Evolutionary conservation across 1,140 invertebrate genomes (phyloP).

Genomic region (Aethina tumida): DNA sequence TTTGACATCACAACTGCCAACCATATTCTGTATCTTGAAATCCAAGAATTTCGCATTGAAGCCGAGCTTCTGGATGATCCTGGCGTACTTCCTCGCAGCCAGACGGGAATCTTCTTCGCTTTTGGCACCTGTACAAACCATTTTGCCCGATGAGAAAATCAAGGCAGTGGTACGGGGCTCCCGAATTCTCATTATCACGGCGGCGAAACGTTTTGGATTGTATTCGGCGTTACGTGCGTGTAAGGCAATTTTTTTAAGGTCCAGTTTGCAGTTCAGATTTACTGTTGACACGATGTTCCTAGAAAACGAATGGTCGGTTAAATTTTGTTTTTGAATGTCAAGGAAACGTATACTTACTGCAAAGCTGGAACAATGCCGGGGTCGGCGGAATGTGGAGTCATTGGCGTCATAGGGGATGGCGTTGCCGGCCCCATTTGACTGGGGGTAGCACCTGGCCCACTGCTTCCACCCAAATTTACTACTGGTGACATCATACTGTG

Average conservation of each 20-base stretch:
- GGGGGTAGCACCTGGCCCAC: slow-evolving; percentile 41
- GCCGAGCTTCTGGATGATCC: slow-evolving; percentile 98
- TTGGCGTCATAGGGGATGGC: slow-evolving; percentile 79
- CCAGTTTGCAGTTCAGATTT: slow-evolving; percentile 91
- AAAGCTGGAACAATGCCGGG: slow-evolving; percentile 88
- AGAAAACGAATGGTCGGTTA: slow-evolving; percentile 31
- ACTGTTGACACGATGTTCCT: slow-evolving; percentile 97
- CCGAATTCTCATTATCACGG: slow-evolving; percentile 98
- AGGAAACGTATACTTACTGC: slow-evolving; percentile 62
- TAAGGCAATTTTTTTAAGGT: slow-evolving; percentile 94
- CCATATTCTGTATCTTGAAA: slow-evolving; percentile 99
- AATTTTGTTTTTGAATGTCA: neutral
- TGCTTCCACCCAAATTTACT: slow-evolving; percentile 50
- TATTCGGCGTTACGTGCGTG: slow-evolving; percentile 99
- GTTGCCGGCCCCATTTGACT: slow-evolving; percentile 61
- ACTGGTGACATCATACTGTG: slow-evolving; percentile 66
- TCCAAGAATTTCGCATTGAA: slow-evolving; percentile 95
- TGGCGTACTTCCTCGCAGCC: slow-evolving; percentile 96
- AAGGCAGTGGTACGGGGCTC: slow-evolving; percentile 97
- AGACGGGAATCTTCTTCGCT: slow-evolving; percentile 95
- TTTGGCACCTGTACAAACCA: slow-evolving; percentile 99
- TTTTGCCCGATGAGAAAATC: slow-evolving; percentile 99
- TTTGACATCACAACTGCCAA: slow-evolving; percentile 98
- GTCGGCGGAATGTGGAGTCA: slow-evolving; percentile 89
- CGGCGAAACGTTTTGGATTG: slow-evolving; percentile 99